phyloP scores from a whole-genome alignment of 2,113 vertebrate genomes.

The Etia nguti region DNA sequence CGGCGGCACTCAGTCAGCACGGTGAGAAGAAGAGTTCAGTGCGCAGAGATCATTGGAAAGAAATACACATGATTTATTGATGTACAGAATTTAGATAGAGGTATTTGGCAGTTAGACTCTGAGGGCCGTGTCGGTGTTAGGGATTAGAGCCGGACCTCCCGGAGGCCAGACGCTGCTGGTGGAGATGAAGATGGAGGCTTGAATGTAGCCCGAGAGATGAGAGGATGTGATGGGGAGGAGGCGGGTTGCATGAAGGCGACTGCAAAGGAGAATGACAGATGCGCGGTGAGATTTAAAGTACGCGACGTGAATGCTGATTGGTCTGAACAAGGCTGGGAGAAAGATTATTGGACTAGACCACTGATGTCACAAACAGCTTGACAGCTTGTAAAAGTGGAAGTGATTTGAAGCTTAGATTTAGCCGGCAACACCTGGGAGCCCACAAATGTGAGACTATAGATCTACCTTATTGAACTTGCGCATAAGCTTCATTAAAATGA shows the following conservation, averaged over 20 bases:
- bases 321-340: neutral
- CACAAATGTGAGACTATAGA: neutral
- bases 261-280: neutral
- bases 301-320: neutral
- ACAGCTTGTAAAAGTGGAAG: neutral
- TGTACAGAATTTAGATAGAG: neutral
- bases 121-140: neutral
- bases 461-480: neutral
- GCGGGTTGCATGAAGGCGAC: neutral
- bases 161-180: neutral
- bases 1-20: no score
- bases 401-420: rapidly evolving
- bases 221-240: neutral
- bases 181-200: neutral
- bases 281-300: neutral
- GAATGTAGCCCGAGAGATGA: neutral
- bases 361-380: neutral
- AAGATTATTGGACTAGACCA: neutral
- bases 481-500: neutral
- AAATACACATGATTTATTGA: no score
- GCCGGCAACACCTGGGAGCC: neutral
- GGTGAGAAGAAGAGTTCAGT: no score
- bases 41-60: no score
- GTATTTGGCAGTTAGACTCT: neutral
- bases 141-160: neutral